These are phyloP conservation scores for Druceiella hillmani DNA, from an alignment of 2,888 invertebrate genomes.

Conservation along the genomic window DNA sequence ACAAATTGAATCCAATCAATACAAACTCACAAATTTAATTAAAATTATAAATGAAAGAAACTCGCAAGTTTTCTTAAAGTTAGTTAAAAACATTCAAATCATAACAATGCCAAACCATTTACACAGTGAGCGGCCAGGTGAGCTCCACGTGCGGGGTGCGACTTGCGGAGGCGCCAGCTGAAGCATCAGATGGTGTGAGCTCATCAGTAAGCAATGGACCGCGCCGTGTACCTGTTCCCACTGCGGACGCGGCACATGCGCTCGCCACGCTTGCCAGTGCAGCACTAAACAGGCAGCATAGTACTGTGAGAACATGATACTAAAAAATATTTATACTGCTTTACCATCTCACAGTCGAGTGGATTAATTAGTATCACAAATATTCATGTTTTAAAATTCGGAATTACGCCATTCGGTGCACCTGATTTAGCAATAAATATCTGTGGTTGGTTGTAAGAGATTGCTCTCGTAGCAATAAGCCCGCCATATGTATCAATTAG, in stretches of 20 bases:
- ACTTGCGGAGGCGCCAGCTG: conserved; percentile 15
- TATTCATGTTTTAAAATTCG: conserved; percentile 2
- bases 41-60: too few relatives aligned
- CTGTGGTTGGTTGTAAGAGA: too few relatives aligned
- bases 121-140: conserved; percentile 33
- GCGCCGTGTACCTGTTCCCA: conserved; percentile 43
- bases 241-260: conserved; percentile 58
- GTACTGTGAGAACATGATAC: neutral
- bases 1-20: too few relatives aligned
- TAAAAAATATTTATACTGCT: too few relatives aligned
- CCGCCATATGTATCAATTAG: too few relatives aligned
- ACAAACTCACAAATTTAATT: too few relatives aligned
- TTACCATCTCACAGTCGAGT: conserved; percentile 1
- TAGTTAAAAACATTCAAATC: too few relatives aligned
- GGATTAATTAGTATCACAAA: neutral
- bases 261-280: conserved; percentile 69
- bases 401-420: too few relatives aligned
- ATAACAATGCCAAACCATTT: too few relatives aligned
- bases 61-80: too few relatives aligned
- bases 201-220: conserved; percentile 35
- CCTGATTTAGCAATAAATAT: too few relatives aligned
- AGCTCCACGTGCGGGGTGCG: conserved; percentile 30
- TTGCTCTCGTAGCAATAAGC: too few relatives aligned
- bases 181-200: conserved; percentile 26
- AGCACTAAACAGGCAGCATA: conserved; percentile 43